Evolutionary conservation across 1,140 invertebrate species (phyloP), one percentile per base, ranked within the genome.

Genomic region (Watersipora subatra): DNA sequence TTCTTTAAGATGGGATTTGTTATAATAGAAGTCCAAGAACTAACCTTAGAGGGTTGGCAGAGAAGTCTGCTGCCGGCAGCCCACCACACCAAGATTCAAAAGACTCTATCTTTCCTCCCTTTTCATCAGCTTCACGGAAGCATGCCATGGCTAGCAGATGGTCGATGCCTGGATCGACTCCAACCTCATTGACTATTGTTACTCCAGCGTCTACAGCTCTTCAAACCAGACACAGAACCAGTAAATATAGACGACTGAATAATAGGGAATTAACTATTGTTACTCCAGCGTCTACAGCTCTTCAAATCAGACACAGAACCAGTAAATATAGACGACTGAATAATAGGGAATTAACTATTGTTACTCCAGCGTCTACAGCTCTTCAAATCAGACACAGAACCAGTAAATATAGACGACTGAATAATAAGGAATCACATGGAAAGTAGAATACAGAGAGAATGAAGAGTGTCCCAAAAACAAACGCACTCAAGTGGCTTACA

Each of bases 11-110:
- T n/a, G n/a, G n/a, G n/a, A n/a, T n/a, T n/a, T n/a, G n/a, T n/a
- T n/a, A n/a, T n/a, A n/a, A n/a, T n/a, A n/a, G n/a, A 46, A 46
- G 7, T 46, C n/a, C 7, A 46, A 46, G 7, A 12, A 46, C 34
- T 12, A 46, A 99, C 62, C 76, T 68, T 19, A 95, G 74, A 2
- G 99, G 79, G 80, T 98, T 97, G 72, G 89, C 88, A 1, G 94
- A 96, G 73, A 86, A 88, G 81, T 98, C 94, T 0, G 95, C 94
- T 0, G 94, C 92, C 0, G 95, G 95, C 28, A 98, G 78, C 73
- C 88, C 97, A 65, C 97, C 97, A 75, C 96, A 99, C 80, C 91
- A 99, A 0, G 93, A 97, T 0, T 95, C 86, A 77, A 97, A 99
- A 25, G 24, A 20, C 57, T 66, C 62, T 64, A 84, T 83, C 73